Evolutionary conservation across 1,140 invertebrate species (phyloP).

Genomic region (Temnothorax nylanderi): DNA sequence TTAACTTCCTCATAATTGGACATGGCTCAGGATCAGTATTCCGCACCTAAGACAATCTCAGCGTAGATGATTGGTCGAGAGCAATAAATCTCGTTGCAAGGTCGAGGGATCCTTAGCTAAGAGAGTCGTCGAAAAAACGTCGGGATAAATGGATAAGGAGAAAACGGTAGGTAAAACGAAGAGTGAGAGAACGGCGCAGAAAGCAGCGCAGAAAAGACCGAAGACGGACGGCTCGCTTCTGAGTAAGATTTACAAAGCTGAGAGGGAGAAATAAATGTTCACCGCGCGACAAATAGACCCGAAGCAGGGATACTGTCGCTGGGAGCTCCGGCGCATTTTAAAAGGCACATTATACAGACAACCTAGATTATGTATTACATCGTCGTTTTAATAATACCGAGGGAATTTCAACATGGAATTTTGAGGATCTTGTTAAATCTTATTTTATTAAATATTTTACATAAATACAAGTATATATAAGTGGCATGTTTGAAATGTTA

Average conservation of each 20-base stretch:
- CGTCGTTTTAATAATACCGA: neutral
- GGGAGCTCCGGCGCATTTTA: constrained; percentile 3
- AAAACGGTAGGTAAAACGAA: constrained; percentile 15
- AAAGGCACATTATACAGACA: neutral
- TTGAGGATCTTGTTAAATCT: constrained; percentile 9
- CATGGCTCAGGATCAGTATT: constrained; percentile 23
- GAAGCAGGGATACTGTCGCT: constrained; percentile 2
- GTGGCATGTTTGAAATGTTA: neutral
- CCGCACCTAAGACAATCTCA: constrained; percentile 7
- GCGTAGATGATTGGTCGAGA: constrained; percentile 43
- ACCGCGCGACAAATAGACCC: constrained; percentile 45
- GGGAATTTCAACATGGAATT: neutral
- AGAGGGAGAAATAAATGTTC: constrained; percentile 56
- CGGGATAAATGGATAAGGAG: constrained; percentile 55
- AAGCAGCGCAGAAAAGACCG: constrained; percentile 10
- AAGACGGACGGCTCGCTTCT: constrained; percentile 20
- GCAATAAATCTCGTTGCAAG: constrained; percentile 53
- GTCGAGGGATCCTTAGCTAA: neutral
- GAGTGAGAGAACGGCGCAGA: neutral
- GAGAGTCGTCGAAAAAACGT: constrained; percentile 52
- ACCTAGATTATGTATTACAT: neutral
- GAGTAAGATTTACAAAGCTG: constrained; percentile 48
- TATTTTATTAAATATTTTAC: constrained; percentile 26
- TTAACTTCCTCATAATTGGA: constrained; percentile 48
- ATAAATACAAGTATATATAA: neutral